Evolutionary conservation across 2,888 invertebrate genomes (phyloP), one percentile per base, ranked within the genome.

Genomic region (Formica aserva): DNA sequence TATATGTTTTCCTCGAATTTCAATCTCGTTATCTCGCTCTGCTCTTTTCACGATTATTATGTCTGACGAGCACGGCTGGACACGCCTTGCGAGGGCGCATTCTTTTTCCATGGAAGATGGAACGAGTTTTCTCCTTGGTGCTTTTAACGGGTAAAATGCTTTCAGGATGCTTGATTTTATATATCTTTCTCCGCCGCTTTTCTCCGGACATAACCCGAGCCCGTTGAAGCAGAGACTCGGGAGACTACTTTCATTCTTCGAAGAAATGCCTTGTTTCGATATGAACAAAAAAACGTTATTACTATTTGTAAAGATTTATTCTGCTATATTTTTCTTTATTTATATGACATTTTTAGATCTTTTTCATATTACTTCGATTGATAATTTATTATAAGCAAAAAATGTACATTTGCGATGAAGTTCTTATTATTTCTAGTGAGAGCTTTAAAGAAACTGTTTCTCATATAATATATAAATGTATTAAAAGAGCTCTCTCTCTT

Each of bases 131-230:
- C 87, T 85, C 85, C 75, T 87, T 86, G 86, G 85, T 85, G 89
- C 89, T 89, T 89, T 89, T 89, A 89, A 89, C 89, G 89, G 88
- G 83, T 81, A 85, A 85, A 89, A 87, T 87, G 89, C 89, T 89
- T 87, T 89, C 89, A 87, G 87, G 85, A 83, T 84, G 76, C 80
- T 65, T 81, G 81, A 83, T 84, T 80, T 87, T 71, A 84, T 82
- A 83, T 83, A 86, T 76, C 84, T 80, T 81, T 84, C 85, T 87
- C 62, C 74, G 76, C 78, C 82, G 78, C 76, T 81, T 84, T 84
- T 71, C 84, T 77, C 85, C 67, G 60, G 71, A 63, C 52, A 57
- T 76, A 75, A 75, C 82, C 57, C 74, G 62, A 78, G 69, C 66
- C 74, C 74, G 62, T 76, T 78, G 83, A 67, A 80, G 71, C 62